A percentile compares a stretch with the other conserved stretches of the same genome.
phyloP scores from a whole-genome alignment of 2,797 vertebrate species.

The Circus cinereus region DNA sequence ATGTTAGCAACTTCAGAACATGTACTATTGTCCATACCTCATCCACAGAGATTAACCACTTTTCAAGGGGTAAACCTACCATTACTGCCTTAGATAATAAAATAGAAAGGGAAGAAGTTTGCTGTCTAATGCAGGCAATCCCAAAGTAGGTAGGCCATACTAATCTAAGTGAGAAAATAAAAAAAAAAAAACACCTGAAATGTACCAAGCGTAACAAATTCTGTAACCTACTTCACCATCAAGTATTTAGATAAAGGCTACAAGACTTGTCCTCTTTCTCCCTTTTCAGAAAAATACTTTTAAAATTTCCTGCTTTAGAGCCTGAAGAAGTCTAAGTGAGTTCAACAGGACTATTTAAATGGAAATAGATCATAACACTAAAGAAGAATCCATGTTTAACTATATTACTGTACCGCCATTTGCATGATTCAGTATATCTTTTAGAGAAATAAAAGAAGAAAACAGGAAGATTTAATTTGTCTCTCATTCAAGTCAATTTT shows the following conservation, averaged over 20 bases:
- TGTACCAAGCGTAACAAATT: background rate
- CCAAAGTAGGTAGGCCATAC: rapidly evolving
- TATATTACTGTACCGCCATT: background rate
- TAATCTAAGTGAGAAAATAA: background rate
- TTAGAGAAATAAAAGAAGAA: background rate
- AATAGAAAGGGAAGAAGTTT: background rate
- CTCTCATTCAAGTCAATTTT: background rate
- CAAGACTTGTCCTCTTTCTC: background rate
- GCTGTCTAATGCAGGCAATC: background rate
- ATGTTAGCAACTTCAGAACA: background rate
- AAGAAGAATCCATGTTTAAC: background rate
- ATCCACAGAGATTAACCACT: background rate
- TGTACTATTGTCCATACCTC: background rate
- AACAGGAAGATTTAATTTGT: background rate
- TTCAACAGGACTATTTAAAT: background rate
- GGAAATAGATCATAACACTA: background rate
- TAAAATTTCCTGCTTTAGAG: background rate
- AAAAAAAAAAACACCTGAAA: background rate
- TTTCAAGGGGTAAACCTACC: background rate
- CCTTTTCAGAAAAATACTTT: background rate
- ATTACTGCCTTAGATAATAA: background rate
- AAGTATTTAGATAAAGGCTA: background rate
- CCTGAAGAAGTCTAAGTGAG: background rate
- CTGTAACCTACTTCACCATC: background rate
- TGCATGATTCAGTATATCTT: background rate